These are phyloP conservation scores for Neosilurus hyrtlii DNA, from an alignment of 2,797 vertebrate genomes.

Conservation along the genomic window DNA sequence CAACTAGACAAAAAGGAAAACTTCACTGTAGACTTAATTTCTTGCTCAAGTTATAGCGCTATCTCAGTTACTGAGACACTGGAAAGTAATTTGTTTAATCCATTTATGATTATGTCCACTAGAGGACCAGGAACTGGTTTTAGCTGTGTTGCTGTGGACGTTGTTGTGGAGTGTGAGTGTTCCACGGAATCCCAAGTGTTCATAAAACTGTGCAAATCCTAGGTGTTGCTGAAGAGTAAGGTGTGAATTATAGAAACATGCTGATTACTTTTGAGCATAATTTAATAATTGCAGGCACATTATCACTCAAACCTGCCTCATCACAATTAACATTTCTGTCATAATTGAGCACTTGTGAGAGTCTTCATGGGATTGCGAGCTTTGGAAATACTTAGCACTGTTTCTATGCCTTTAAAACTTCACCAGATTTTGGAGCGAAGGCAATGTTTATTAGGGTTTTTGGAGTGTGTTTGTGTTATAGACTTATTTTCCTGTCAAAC, in stretches of 20 bases:
- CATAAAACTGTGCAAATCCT: conserved; percentile 6
- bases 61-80: not conserved
- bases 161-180: not conserved
- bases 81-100: not conserved
- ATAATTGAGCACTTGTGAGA: conserved; percentile 23
- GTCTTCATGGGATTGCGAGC: not conserved
- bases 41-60: not conserved
- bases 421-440: not conserved
- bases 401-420: not conserved
- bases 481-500: not conserved
- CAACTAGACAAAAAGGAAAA: not conserved
- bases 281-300: conserved; percentile 40
- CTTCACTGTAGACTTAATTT: not conserved
- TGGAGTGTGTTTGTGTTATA: not conserved
- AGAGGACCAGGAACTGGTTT: not conserved
- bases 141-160: not conserved
- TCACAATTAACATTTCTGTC: conserved; percentile 32
- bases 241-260: conserved; percentile 34
- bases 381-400: not conserved
- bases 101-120: not conserved
- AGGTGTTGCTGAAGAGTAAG: conserved; percentile 18
- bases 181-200: not conserved
- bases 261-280: conserved; percentile 32
- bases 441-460: not conserved
- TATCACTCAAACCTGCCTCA: conserved; percentile 36